Evolutionary conservation across 2,113 vertebrate genomes (phyloP).

Genomic region (Abramis brama): DNA sequence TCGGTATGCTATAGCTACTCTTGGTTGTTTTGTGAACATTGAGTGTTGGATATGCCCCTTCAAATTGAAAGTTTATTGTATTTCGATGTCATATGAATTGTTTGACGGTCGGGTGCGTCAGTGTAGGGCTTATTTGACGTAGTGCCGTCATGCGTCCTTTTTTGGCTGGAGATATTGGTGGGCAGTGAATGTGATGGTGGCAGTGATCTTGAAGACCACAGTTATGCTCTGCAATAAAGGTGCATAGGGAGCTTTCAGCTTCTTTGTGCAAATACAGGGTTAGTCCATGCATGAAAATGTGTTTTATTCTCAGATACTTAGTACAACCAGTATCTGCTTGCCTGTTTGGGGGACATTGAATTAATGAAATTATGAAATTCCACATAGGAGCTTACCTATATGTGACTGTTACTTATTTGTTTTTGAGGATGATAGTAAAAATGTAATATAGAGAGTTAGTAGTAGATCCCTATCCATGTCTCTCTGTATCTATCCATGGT

Average conservation of each 20-base stretch:
- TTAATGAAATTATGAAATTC: background rate
- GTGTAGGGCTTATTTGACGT: background rate
- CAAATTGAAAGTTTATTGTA: background rate
- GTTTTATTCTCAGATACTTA: background rate
- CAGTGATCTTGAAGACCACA: slow-evolving; percentile 12
- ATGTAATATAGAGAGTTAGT: background rate
- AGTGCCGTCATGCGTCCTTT: background rate
- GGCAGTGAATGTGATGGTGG: slow-evolving; percentile 53
- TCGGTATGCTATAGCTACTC: background rate
- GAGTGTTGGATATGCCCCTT: background rate
- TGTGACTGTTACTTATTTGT: background rate
- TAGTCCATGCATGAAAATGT: background rate
- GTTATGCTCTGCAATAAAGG: slow-evolving; percentile 38
- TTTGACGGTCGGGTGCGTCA: background rate
- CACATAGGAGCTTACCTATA: background rate
- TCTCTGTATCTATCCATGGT: slow-evolving; percentile 7
- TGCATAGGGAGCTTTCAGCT: background rate
- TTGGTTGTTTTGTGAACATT: background rate
- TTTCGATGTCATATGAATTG: background rate
- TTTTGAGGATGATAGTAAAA: background rate
- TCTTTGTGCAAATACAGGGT: background rate
- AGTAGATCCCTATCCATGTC: background rate
- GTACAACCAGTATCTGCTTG: slow-evolving; percentile 4
- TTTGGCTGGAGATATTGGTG: slow-evolving; percentile 25
- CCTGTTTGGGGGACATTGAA: background rate